Percentiles rank a stretch among this genome's conserved stretches.
Evolutionary conservation across 64 coral and sea anemone species (phyloP).

Genomic region (Stylophora pistillata): DNA sequence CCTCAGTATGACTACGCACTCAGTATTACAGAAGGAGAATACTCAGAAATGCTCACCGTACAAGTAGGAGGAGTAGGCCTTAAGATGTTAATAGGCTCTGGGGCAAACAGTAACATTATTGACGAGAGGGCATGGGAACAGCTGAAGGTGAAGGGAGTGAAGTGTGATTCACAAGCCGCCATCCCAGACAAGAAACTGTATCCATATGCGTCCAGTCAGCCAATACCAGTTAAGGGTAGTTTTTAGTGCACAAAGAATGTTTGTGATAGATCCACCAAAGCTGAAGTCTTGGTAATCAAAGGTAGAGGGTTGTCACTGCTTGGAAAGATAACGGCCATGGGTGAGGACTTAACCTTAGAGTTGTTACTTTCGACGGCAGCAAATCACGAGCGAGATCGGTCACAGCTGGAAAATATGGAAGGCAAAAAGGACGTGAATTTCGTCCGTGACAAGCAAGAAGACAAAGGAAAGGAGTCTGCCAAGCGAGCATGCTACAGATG

Average conservation of each 20-base stretch:
- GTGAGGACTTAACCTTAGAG: too few relatives aligned
- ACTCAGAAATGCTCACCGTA: conserved; percentile 23
- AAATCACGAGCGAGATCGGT: too few relatives aligned
- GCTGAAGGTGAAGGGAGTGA: conserved; percentile 5
- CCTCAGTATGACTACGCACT: background rate
- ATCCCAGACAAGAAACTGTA: conserved; percentile 7
- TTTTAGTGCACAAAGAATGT: conserved; percentile 9
- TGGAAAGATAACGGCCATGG: conserved; percentile 4
- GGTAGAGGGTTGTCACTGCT: conserved; percentile 27
- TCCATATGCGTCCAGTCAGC: conserved; percentile 15
- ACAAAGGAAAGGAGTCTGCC: too few relatives aligned
- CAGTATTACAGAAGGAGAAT: background rate
- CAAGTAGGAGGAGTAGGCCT: conserved; percentile 14
- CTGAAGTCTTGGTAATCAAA: conserved; percentile 20
- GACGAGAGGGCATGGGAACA: conserved; percentile 4
- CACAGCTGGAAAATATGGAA: too few relatives aligned
- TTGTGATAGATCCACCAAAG: background rate
- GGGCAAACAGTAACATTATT: conserved; percentile 28
- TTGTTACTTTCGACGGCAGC: too few relatives aligned
- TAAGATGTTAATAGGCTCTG: conserved; percentile 41
- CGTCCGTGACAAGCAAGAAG: too few relatives aligned
- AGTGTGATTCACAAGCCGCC: conserved; percentile 9
- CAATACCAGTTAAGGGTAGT: conserved; percentile 31
- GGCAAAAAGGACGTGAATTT: too few relatives aligned
- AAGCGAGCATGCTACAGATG: too few relatives aligned